Conservation (phyloP, 1,140 invertebrate genomes). For the Bicyclus anynana region DNA sequence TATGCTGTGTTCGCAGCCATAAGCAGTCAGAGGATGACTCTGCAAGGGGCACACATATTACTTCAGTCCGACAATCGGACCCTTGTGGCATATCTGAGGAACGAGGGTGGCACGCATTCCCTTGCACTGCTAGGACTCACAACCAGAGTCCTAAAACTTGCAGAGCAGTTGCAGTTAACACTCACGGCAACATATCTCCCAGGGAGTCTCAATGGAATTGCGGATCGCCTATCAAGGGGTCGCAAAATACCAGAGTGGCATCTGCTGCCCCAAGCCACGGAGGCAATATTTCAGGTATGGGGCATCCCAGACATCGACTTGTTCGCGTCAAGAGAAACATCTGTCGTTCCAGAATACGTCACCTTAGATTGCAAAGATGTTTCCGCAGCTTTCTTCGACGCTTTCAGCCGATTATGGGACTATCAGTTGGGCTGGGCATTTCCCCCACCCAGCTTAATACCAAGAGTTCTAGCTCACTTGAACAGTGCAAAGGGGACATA, state of each 20-base stretch:
- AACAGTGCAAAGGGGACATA: not conserved
- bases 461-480: not conserved
- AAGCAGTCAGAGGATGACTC: not conserved
- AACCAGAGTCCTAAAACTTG: not conserved
- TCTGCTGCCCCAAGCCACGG: not conserved
- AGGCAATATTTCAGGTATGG: not conserved
- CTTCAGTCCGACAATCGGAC: not conserved
- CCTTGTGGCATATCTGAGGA: not conserved
- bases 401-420: not conserved
- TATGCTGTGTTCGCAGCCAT: not conserved
- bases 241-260: not conserved
- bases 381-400: not conserved
- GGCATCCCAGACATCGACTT: not conserved
- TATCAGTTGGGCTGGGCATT: not conserved
- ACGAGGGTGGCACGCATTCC: not conserved
- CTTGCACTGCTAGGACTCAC: not conserved
- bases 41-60: not conserved
- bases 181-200: not conserved
- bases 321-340: not conserved
- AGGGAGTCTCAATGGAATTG: not conserved
- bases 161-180: not conserved
- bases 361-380: not conserved
- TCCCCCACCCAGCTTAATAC: not conserved
- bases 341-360: not conserved
- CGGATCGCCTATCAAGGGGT: not conserved